Evolutionary conservation across 2,113 vertebrate genomes (phyloP).

Genomic region (Cercocebus atys): DNA sequence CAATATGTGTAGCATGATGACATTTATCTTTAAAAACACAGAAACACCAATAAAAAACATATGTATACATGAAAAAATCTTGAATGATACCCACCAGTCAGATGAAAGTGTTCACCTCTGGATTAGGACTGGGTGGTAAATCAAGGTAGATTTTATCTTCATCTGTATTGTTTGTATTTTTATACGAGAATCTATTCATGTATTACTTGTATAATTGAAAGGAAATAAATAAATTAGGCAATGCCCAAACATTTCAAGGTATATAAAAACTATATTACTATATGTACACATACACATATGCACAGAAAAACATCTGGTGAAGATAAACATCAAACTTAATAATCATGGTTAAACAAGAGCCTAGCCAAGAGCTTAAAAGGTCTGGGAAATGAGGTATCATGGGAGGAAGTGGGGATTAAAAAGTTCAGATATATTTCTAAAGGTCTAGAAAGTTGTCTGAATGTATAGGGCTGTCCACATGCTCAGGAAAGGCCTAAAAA

Average conservation of each 20-base stretch:
- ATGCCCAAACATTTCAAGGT: neutral
- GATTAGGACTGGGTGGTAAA: neutral
- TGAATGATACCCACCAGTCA: neutral
- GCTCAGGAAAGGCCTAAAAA: neutral
- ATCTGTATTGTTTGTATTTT: neutral
- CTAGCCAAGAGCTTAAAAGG: neutral
- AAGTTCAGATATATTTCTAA: constrained; percentile 13
- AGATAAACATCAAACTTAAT: neutral
- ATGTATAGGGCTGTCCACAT: neutral
- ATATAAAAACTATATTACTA: constrained; percentile 16
- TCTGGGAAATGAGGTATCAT: neutral
- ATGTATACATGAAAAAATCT: neutral
- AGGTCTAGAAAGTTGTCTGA: neutral
- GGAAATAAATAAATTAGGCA: neutral
- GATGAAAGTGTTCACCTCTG: neutral
- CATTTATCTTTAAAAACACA: neutral
- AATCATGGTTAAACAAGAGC: neutral
- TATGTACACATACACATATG: neutral
- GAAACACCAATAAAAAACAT: neutral
- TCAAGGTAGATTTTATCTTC: constrained; percentile 12
- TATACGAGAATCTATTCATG: neutral
- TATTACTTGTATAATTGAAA: constrained; percentile 10
- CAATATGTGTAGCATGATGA: neutral
- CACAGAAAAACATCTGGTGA: constrained; percentile 13
- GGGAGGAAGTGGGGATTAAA: neutral